These are phyloP conservation scores for Athetis lepigone DNA, from an alignment of 2,888 invertebrate species.

Conservation along the genomic window DNA sequence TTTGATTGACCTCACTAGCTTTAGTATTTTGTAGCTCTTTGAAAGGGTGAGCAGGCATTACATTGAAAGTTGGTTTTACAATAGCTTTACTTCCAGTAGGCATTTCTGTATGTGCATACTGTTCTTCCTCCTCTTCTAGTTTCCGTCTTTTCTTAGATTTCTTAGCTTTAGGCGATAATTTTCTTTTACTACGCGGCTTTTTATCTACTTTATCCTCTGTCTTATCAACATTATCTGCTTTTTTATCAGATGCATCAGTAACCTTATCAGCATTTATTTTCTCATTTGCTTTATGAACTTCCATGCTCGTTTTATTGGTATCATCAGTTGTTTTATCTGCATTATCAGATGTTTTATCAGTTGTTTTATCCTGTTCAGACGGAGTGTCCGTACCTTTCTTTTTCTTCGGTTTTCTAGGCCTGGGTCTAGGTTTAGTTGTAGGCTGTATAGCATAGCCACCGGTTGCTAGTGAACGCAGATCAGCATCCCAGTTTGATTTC, in stretches of 20 bases:
- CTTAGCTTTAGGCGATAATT: conserved; percentile 59
- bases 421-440: conserved; percentile 34
- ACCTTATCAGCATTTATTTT: too few relatives aligned
- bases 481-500: conserved; percentile 82
- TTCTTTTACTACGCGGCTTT: conserved; percentile 60
- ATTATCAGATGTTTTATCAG: conserved; percentile 4
- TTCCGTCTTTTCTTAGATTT: conserved; percentile 68
- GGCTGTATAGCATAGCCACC: conserved; percentile 44
- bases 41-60: conserved; percentile 66
- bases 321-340: too few relatives aligned
- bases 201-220: conserved; percentile 32
- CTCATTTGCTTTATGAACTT: too few relatives aligned
- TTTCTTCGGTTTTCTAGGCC: conserved; percentile 44
- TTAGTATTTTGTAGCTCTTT: conserved; percentile 53
- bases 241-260: too few relatives aligned
- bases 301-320: too few relatives aligned
- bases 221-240: too few relatives aligned
- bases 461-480: conserved; percentile 78
- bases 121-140: conserved; percentile 65
- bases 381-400: conserved; percentile 47
- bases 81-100: conserved; percentile 54
- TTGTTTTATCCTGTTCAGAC: conserved; percentile 24
- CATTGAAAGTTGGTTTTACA: conserved; percentile 79
- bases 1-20: conserved; percentile 63
- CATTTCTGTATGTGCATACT: conserved; percentile 60